These are phyloP conservation scores for Myotis planiceps DNA, from an alignment of 2,797 vertebrate genomes.

Conservation along the genomic window DNA sequence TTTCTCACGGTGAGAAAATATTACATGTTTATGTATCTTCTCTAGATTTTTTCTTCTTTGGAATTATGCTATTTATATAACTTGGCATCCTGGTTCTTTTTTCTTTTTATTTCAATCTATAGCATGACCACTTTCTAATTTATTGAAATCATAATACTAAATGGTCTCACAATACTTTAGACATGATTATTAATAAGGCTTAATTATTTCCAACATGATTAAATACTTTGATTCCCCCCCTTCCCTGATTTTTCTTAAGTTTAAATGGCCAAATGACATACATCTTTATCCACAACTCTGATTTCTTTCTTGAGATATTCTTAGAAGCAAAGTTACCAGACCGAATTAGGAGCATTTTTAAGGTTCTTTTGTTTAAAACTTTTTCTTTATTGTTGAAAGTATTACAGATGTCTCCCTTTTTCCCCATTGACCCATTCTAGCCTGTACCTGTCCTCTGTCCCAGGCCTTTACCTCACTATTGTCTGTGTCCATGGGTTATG, in stretches of 20 bases:
- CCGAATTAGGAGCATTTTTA: conserved; percentile 2
- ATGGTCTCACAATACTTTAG: not conserved
- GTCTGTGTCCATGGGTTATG: too few relatives aligned
- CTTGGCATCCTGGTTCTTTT: not conserved
- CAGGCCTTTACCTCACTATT: too few relatives aligned
- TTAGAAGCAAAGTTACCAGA: not conserved
- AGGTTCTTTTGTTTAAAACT: not conserved
- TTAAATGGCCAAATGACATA: not conserved
- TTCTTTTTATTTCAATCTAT: not conserved
- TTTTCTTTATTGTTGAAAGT: too few relatives aligned
- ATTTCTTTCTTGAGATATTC: not conserved
- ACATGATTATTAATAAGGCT: not conserved
- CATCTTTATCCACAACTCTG: not conserved
- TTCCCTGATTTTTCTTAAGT: not conserved
- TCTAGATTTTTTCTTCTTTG: not conserved
- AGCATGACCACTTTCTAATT: not conserved
- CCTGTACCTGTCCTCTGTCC: too few relatives aligned
- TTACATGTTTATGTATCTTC: not conserved
- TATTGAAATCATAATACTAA: not conserved
- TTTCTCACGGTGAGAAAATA: not conserved
- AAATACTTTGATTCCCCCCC: not conserved
- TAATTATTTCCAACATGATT: not conserved
- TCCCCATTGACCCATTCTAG: too few relatives aligned
- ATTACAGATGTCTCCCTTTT: too few relatives aligned
- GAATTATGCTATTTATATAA: not conserved